Conservation (phyloP, 2,797 vertebrate genomes). For the Vireo griseus region DNA sequence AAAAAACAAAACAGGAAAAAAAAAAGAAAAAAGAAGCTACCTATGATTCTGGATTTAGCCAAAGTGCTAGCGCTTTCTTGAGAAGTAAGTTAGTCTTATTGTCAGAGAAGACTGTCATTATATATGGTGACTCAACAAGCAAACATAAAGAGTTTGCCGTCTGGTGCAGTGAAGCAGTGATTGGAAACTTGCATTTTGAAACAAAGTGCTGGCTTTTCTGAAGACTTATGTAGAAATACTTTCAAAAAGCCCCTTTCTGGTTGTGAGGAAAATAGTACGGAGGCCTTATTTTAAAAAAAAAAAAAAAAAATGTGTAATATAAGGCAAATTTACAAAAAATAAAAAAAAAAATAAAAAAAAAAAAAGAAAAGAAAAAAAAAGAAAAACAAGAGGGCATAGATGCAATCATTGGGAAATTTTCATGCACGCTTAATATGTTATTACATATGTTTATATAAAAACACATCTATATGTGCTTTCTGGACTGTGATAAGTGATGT, state of each 20-base stretch:
- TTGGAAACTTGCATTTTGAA: constrained; percentile 74
- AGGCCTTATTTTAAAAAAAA: constrained; percentile 87
- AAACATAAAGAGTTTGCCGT: constrained; percentile 70
- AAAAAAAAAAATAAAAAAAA: constrained; percentile 56
- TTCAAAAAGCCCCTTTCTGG: constrained; percentile 85
- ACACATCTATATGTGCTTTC: constrained; percentile 99
- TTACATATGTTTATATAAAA: constrained; percentile 99
- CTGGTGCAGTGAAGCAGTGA: constrained; percentile 72
- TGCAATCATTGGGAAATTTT: constrained; percentile 86
- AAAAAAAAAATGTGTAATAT: constrained; percentile 79
- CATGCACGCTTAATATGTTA: constrained; percentile 99
- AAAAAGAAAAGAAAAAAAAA: background rate
- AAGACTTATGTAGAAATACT: constrained; percentile 81
- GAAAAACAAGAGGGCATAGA: constrained; percentile 77
- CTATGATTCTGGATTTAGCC: constrained; percentile 85
- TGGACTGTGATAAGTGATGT: constrained; percentile 99
- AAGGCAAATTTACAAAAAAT: constrained; percentile 82
- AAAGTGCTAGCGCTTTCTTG: constrained; percentile 83
- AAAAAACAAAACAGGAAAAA: constrained; percentile 67
- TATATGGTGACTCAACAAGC: constrained; percentile 72
- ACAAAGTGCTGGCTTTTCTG: constrained; percentile 79
- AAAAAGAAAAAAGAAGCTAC: constrained; percentile 77
- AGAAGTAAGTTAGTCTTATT: constrained; percentile 73
- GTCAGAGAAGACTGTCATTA: constrained; percentile 76
- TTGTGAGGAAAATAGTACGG: constrained; percentile 83